These are phyloP conservation scores for Pterocles orientalis DNA, from an alignment of 2,113 vertebrate species.

Conservation along the genomic window DNA sequence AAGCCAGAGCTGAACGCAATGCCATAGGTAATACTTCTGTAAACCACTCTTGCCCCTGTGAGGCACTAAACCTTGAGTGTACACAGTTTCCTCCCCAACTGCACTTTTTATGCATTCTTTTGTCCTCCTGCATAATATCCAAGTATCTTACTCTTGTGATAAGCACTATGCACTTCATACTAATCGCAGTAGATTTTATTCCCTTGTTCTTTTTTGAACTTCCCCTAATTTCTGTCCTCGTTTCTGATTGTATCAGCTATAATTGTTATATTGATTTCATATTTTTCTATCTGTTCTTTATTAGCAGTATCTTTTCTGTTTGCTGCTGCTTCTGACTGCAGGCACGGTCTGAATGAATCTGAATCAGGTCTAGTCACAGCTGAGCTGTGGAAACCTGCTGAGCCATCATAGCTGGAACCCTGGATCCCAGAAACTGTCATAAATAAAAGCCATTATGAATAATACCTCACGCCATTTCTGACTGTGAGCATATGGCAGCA, in stretches of 20 bases:
- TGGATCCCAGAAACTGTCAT: constrained; percentile 60
- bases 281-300: constrained; percentile 44
- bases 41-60: background rate
- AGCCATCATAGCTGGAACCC: constrained; percentile 40
- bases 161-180: background rate
- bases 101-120: background rate
- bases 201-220: constrained; percentile 7
- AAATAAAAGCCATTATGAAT: constrained; percentile 72
- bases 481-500: constrained; percentile 54
- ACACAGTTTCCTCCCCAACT: background rate
- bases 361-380: constrained; percentile 41
- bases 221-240: constrained; percentile 15
- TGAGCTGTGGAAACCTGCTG: constrained; percentile 50
- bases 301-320: constrained; percentile 12
- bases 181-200: background rate
- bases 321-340: background rate
- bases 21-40: background rate
- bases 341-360: constrained; percentile 43
- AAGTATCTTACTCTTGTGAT: background rate
- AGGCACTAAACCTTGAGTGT: background rate
- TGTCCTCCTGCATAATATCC: background rate
- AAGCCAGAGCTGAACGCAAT: background rate
- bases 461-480: constrained; percentile 60
- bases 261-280: constrained; percentile 48
- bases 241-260: constrained; percentile 20